These are phyloP conservation scores for Acomys russatus DNA, from an alignment of 2,797 vertebrate species.

Conservation along the genomic window DNA sequence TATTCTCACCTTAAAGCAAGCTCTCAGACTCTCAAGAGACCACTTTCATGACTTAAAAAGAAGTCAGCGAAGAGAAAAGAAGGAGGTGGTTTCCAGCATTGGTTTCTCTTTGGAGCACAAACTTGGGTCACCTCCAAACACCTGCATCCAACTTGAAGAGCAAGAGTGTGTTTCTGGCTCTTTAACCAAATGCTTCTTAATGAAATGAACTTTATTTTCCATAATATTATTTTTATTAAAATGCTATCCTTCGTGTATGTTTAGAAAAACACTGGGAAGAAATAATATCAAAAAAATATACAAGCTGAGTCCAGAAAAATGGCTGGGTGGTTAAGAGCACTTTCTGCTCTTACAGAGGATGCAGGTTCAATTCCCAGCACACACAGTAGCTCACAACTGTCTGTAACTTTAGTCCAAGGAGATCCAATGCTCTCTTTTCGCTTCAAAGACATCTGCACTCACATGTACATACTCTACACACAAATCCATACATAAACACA, in stretches of 20 bases:
- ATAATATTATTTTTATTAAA: constrained; percentile 4
- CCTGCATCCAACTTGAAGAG: constrained; percentile 58
- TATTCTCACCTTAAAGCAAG: background rate
- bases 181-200: background rate
- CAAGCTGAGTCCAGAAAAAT: background rate
- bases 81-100: background rate
- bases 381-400: background rate
- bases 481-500: background rate
- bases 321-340: background rate
- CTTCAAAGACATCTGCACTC: background rate
- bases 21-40: constrained; percentile 55
- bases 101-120: constrained; percentile 63
- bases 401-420: background rate
- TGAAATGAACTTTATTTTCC: background rate
- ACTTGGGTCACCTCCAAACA: constrained; percentile 77
- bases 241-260: background rate
- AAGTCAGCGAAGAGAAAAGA: constrained; percentile 74
- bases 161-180: background rate
- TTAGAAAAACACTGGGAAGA: background rate
- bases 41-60: constrained; percentile 37
- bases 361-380: background rate
- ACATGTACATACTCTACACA: background rate
- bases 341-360: background rate
- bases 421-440: background rate
- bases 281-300: background rate